Base-by-base conservation (phyloP, 1,140 invertebrate species). In the Pachypeltis micranthus region DNA sequence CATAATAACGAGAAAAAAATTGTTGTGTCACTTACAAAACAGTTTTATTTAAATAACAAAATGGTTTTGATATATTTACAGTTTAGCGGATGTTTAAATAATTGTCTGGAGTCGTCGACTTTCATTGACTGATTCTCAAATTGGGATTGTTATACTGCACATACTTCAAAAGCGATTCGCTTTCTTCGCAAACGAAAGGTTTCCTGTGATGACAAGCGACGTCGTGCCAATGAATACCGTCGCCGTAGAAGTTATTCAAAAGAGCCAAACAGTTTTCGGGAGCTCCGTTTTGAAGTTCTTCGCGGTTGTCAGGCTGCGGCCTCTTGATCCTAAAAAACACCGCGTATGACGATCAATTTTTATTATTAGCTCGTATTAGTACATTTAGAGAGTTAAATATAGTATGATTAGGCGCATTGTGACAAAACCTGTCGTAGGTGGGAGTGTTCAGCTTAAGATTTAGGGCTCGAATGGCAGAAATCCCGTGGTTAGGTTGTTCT, bases 171-270 rank as follows among this genome's bases (percentile, higher is more conserved):
- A 91, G 80, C 21, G 85, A 81, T 65, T 92, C 88, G 71, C 85
- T 89, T 77, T 92, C 90, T 75, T 93, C 90, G 74, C 90, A 93
- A 1, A 93, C 87, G 79, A 91, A 92, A 0, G 90, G 90, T 75
- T 93, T 93, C 62, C 90, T 79, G 73, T 93, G 90, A 73, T 91
- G 86, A 71, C 90, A 93, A 61, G 89, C 89, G n/a, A 92, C 88
- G 71, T 92, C 90, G 78, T 93, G 90, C 88, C 90, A 92, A 74
- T 91, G 90, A 69, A 91, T 80, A 25, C 90, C 90, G 71, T 93
- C 90, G 68, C 88, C 87, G 79, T 93, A 93, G 80, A 92, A 91
- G 74, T 93, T 92, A 77, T 92, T 93, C 67, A 93, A 75, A 66
- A 92, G 88, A 23, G 89, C 86, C 67, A 93, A 71, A 69, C 90